These are phyloP conservation scores for Dicycla oo DNA, from an alignment of 2,888 invertebrate genomes.

Conservation along the genomic window DNA sequence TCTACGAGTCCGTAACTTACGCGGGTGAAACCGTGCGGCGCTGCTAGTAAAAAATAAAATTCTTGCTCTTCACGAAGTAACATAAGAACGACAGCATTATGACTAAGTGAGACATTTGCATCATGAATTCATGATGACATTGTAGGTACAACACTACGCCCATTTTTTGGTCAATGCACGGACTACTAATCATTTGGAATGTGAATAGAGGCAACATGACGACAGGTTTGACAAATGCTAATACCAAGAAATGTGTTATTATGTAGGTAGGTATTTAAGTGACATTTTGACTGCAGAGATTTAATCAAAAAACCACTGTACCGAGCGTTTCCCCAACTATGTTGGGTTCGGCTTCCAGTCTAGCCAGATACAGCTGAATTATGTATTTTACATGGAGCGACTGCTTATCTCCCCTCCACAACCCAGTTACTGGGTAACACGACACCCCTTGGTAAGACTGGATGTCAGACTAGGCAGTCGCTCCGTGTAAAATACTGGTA, in stretches of 20 bases:
- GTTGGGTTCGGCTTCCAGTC: too few species aligned
- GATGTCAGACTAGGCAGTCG: too few species aligned
- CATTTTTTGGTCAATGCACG: neutral
- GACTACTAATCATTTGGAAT: constrained; percentile 36
- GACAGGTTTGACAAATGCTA: constrained; percentile 12
- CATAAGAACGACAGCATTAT: neutral
- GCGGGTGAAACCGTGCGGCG: too few species aligned
- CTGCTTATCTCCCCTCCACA: too few species aligned
- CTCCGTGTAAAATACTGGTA: too few species aligned
- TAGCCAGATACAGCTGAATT: too few species aligned
- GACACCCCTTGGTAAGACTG: too few species aligned
- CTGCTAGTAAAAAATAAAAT: too few species aligned
- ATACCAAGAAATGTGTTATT: neutral
- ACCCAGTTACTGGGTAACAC: too few species aligned
- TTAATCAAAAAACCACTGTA: neutral
- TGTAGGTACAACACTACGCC: constrained; percentile 27
- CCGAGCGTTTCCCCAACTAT: too few species aligned
- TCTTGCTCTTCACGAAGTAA: neutral
- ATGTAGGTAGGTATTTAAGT: neutral
- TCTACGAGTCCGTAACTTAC: too few species aligned
- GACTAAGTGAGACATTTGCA: constrained; percentile 24
- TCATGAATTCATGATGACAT: constrained; percentile 35
- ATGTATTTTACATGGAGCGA: too few species aligned
- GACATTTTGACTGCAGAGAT: neutral
- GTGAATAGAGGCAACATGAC: neutral